Evolutionary conservation across 2,113 vertebrate species (phyloP), one percentile per base, ranked within the genome.

Genomic region (Pitta sordida): DNA sequence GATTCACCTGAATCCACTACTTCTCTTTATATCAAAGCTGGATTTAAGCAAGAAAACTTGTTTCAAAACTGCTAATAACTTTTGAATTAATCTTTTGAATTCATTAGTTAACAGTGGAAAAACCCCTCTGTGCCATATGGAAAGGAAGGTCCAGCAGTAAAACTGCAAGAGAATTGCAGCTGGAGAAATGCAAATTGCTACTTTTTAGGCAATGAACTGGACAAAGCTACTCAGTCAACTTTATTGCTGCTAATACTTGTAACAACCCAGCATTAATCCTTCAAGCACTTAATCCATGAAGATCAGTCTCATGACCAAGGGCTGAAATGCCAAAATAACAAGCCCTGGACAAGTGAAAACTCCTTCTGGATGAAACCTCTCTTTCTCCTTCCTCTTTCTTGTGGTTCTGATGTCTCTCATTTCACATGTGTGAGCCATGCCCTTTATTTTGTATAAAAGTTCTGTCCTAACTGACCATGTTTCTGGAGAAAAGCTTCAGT

Each of bases 261-360:
- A 88, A 34, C 41, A 76, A n/a, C 52, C 20, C 74, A 75, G 44
- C 32, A 49, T 55, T 56, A 91, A 76, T 85, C 73, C 65, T 84
- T 88, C 53, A 87, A 46, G 55, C 30, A 79, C 56, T 60, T 77
- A 92, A 64, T 26, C 62, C 39, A 44, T 64, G 49, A 59, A 86
- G 49, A 56, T 69, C 67, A 36, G 55, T 76, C 91, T 83, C 85
- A 83, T 90, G 94, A 88, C 88, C 59, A 78, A 71, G 60, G 64
- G 44, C 76, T 68, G 80, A 90, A 91, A 88, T 90, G 91, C 87
- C 82, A 85, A 89, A 73, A 51, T 59, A 24, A 78, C n/a, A n/a
- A 79, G 26, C 58, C 22, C 63, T 67, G 56, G 94, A 63, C 90
- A 90, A 94, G 71, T 67, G 52, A 80, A 96, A 91, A 48, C n/a